Percentiles rank a stretch among this genome's conserved stretches.
These are phyloP conservation scores for Micropterix aruncella DNA, from an alignment of 2,888 invertebrate species.

Conservation along the genomic window DNA sequence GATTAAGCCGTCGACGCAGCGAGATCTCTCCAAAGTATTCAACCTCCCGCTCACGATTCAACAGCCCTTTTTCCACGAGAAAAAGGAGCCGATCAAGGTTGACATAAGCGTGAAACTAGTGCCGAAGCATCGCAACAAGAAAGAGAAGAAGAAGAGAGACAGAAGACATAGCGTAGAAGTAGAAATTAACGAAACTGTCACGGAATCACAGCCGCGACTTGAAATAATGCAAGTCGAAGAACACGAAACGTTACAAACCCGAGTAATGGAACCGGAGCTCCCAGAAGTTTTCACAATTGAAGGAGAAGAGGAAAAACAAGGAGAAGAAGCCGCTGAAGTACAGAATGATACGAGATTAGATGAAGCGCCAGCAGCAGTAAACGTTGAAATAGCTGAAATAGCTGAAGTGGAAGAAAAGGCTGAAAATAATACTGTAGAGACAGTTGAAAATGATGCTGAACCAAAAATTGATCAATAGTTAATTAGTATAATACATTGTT, in stretches of 20 bases:
- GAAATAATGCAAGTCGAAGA: not conserved
- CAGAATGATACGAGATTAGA: not conserved
- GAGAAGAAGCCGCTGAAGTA: slow-evolving; percentile 2
- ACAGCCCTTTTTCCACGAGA: slow-evolving; percentile 44
- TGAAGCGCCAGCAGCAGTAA: not conserved
- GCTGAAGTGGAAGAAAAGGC: not conserved
- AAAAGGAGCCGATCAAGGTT: slow-evolving; percentile 62
- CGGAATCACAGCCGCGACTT: not conserved
- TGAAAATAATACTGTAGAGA: slow-evolving; percentile 7
- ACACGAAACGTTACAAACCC: slow-evolving; percentile 5
- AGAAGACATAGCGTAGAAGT: slow-evolving; percentile 16
- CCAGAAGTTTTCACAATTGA: slow-evolving; percentile 2
- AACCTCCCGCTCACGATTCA: slow-evolving; percentile 38
- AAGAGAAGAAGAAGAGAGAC: slow-evolving; percentile 24
- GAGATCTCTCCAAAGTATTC: slow-evolving; percentile 34
- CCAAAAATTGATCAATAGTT: too few relatives aligned
- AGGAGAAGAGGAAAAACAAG: slow-evolving; percentile 4
- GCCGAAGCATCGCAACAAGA: slow-evolving; percentile 39
- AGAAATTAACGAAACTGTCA: slow-evolving; percentile 4
- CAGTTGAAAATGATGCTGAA: slow-evolving; percentile 10
- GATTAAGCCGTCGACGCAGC: slow-evolving; percentile 38
- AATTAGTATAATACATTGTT: too few relatives aligned
- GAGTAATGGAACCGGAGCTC: not conserved
- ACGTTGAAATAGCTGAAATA: not conserved
- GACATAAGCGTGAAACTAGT: slow-evolving; percentile 65